Percentiles rank a stretch among this genome's conserved stretches.
Evolutionary conservation across 2,113 vertebrate genomes (phyloP).

Genomic region (Gorsachius goisagi): DNA sequence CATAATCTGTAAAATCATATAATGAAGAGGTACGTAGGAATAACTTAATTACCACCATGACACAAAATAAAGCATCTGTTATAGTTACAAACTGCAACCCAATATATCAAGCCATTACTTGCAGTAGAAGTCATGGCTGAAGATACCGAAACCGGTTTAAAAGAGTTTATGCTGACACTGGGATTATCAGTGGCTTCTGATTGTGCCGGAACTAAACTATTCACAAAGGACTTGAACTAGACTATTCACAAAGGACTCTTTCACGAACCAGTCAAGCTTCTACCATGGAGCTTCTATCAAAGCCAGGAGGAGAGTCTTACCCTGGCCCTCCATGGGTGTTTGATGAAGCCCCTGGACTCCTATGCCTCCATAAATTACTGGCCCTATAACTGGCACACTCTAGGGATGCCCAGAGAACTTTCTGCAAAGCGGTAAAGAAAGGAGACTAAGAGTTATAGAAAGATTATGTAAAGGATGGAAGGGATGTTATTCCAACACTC

Average conservation of each 20-base stretch:
- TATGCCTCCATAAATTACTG: not conserved
- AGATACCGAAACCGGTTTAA: not conserved
- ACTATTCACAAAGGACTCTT: not conserved
- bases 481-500: not conserved
- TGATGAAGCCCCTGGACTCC: not conserved
- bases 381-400: not conserved
- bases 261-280: not conserved
- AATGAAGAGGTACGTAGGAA: not conserved
- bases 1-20: not conserved
- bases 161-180: not conserved
- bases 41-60: not conserved
- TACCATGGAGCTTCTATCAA: not conserved
- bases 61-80: not conserved
- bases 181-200: not conserved
- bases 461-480: not conserved
- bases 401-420: not conserved
- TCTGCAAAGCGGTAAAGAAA: conserved; percentile 4
- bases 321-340: not conserved
- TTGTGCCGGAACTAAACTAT: not conserved
- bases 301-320: conserved; percentile 16
- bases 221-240: not conserved
- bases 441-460: not conserved
- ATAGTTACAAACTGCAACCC: conserved; percentile 14
- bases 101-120: conserved; percentile 9
- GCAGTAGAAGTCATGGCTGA: not conserved